These are phyloP conservation scores for Caenorhabditis panamensis DNA, from an alignment of 2,888 invertebrate species.

Conservation along the genomic window DNA sequence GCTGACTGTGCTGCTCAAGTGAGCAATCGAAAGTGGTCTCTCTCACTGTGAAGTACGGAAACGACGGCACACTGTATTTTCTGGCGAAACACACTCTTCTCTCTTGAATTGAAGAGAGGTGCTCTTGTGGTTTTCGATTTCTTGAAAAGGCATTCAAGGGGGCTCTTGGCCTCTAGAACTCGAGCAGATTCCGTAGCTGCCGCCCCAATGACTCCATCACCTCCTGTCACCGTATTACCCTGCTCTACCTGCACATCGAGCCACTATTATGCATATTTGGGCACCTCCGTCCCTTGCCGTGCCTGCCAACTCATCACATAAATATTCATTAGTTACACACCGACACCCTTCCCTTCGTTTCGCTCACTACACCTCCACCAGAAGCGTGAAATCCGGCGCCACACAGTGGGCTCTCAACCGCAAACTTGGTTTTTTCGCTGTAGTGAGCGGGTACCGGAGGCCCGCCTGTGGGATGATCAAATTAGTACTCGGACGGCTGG, in stretches of 20 bases:
- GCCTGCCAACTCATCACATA: constrained; percentile 34
- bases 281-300: constrained; percentile 10
- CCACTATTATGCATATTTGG: constrained; percentile 21
- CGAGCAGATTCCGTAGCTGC: background rate
- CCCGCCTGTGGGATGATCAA: constrained; percentile 36
- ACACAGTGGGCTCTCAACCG: constrained; percentile 31
- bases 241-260: constrained; percentile 14
- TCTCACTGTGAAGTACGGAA: constrained; percentile 39
- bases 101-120: constrained; percentile 36
- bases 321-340: constrained; percentile 58
- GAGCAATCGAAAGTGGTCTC: constrained; percentile 55
- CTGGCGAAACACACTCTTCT: constrained; percentile 39
- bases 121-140: constrained; percentile 50
- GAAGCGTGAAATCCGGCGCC: constrained; percentile 46
- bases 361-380: constrained; percentile 19
- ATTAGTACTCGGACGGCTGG: constrained; percentile 43
- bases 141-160: constrained; percentile 25
- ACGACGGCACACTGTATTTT: constrained; percentile 54
- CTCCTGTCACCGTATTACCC: constrained; percentile 10
- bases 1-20: constrained; percentile 39
- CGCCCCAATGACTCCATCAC: background rate
- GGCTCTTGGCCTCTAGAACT: background rate
- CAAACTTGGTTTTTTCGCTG: constrained; percentile 29
- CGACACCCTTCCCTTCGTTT: constrained; percentile 22
- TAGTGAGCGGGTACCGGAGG: constrained; percentile 29